These are phyloP conservation scores for Falcaria lacertinaria DNA, from an alignment of 2,888 invertebrate species.

Conservation along the genomic window DNA sequence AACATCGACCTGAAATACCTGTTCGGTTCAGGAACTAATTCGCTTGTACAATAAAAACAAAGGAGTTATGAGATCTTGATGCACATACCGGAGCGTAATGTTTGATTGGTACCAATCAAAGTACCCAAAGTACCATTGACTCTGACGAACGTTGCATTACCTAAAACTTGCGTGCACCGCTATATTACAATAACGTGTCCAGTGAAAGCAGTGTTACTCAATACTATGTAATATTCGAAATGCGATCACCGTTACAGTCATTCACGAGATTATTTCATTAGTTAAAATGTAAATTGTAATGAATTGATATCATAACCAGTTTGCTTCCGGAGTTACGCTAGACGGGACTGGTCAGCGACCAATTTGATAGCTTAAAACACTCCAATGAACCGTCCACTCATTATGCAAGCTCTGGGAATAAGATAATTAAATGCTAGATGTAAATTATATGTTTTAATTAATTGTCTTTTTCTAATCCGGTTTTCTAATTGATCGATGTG, in stretches of 20 bases:
- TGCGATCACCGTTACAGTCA: conserved; percentile 32
- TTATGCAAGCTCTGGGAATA: conserved; percentile 28
- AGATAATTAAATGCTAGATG: conserved; percentile 21
- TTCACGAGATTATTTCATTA: conserved; percentile 54
- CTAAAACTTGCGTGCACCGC: conserved; percentile 66
- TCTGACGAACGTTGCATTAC: conserved; percentile 36
- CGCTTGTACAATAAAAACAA: conserved; percentile 7
- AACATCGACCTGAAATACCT: neutral
- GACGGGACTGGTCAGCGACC: conserved; percentile 52
- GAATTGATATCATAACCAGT: conserved; percentile 70
- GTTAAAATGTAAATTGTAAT: conserved; percentile 68
- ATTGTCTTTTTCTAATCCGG: neutral
- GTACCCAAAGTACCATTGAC: conserved; percentile 3
- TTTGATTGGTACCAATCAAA: conserved; percentile 4
- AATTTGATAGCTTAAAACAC: conserved; percentile 45
- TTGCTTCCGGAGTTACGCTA: conserved; percentile 75
- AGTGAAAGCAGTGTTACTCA: conserved; percentile 69
- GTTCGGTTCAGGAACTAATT: conserved; percentile 1
- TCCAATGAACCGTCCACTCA: conserved; percentile 28
- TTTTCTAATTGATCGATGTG: neutral
- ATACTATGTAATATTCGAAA: conserved; percentile 53
- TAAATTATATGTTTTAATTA: conserved; percentile 8
- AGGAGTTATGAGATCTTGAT: conserved; percentile 12
- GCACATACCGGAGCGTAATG: conserved; percentile 9
- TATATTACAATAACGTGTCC: conserved; percentile 55